Evolutionary conservation across 2,113 vertebrate genomes (phyloP).

Genomic region (Gadus macrocephalus): DNA sequence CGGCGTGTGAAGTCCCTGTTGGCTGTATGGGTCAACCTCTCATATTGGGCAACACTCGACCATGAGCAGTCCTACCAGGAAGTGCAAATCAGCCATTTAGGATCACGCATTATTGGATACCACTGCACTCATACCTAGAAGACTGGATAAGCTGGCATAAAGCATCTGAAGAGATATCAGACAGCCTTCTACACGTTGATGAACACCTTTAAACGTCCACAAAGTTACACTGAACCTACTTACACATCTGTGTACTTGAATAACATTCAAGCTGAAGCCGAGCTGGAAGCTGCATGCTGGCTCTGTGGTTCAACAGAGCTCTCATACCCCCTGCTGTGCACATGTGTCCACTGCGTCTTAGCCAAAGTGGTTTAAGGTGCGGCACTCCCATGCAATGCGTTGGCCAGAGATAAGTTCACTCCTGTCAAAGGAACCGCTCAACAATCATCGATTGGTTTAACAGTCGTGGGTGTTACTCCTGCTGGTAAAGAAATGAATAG

Average conservation of each 20-base stretch:
- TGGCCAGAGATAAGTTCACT: neutral
- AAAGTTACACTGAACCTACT: neutral
- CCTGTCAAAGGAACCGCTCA: neutral
- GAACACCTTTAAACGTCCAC: no score
- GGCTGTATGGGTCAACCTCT: no score
- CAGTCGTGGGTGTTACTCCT: neutral
- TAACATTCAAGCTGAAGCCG: neutral
- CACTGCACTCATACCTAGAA: no score
- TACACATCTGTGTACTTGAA: neutral
- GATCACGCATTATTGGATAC: no score
- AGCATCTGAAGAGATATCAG: no score
- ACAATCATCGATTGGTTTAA: neutral
- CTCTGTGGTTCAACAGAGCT: neutral
- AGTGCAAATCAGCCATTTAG: no score
- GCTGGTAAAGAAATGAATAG: neutral
- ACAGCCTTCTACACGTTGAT: no score
- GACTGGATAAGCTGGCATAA: no score
- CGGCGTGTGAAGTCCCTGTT: no score
- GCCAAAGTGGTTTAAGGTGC: neutral
- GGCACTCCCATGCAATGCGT: neutral
- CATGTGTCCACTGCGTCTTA: slow-evolving; percentile 20
- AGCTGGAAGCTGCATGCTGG: neutral
- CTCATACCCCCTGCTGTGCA: slow-evolving; percentile 43
- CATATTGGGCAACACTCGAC: no score
- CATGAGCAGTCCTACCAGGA: no score